A percentile compares a stretch with the other conserved stretches of the same genome.
Conservation (phyloP, 1,140 invertebrate genomes). For the Lethrus apterus region DNA sequence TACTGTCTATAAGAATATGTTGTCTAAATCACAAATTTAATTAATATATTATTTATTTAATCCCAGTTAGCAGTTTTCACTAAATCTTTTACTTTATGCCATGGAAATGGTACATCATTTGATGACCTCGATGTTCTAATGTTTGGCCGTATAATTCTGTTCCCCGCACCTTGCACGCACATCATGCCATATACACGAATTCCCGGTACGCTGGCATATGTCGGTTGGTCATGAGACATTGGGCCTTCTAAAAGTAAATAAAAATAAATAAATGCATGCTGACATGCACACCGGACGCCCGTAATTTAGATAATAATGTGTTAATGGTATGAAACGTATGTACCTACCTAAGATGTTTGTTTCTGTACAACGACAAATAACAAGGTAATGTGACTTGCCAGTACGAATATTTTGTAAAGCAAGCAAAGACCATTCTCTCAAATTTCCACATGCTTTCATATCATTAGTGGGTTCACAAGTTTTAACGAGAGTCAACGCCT, state of each 20-base stretch:
- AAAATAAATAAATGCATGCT: neutral
- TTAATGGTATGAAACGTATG: too few relatives aligned
- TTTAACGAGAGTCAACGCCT: slow-evolving; percentile 81
- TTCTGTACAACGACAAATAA: slow-evolving; percentile 85
- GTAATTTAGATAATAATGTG: neutral
- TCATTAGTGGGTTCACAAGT: slow-evolving; percentile 85
- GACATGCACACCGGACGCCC: neutral
- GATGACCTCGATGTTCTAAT: slow-evolving; percentile 45
- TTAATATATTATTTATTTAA: too few relatives aligned
- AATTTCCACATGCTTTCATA: slow-evolving; percentile 79
- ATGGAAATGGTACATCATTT: slow-evolving; percentile 57
- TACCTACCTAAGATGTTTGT: slow-evolving; percentile 67
- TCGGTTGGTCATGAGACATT: slow-evolving; percentile 87
- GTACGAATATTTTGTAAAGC: slow-evolving; percentile 87
- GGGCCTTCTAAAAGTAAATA: slow-evolving; percentile 60
- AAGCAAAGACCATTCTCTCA: slow-evolving; percentile 84
- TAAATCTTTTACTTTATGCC: slow-evolving; percentile 61
- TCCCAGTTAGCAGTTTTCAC: slow-evolving; percentile 54
- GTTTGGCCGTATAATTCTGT: slow-evolving; percentile 43
- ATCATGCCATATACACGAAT: slow-evolving; percentile 91
- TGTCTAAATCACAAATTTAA: too few relatives aligned
- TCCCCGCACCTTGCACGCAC: slow-evolving; percentile 59
- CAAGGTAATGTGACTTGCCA: slow-evolving; percentile 89
- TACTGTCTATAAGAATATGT: too few relatives aligned
- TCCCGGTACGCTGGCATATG: slow-evolving; percentile 85